Conservation (phyloP, 2,113 vertebrate genomes). For the Microcebus lehilahytsara region DNA sequence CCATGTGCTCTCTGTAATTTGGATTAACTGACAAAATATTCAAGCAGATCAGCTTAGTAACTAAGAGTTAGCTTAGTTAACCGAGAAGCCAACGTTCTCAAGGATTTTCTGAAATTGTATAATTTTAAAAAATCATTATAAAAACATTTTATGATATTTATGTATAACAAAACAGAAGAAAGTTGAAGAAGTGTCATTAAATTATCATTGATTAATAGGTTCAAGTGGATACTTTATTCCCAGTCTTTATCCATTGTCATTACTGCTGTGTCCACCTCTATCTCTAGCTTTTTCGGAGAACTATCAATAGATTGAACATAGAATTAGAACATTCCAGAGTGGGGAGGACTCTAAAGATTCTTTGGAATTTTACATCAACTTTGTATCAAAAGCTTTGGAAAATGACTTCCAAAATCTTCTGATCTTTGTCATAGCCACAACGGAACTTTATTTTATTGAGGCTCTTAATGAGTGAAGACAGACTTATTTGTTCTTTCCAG, state of each 20-base stretch:
- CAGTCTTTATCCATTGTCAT: background rate
- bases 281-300: background rate
- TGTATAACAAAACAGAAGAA: conserved; percentile 7
- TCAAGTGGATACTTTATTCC: background rate
- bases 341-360: background rate
- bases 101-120: conserved; percentile 37
- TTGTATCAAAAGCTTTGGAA: conserved; percentile 49
- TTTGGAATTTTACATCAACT: background rate
- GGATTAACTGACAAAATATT: background rate
- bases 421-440: conserved; percentile 23
- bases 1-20: background rate
- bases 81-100: conserved; percentile 18
- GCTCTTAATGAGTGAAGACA: background rate
- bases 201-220: background rate
- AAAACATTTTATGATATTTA: background rate
- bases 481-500: conserved; percentile 29
- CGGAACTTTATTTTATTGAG: conserved; percentile 6
- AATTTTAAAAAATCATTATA: conserved; percentile 4
- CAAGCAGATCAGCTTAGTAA: background rate
- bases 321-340: background rate
- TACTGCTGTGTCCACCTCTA: background rate
- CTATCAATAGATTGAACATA: background rate
- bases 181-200: conserved; percentile 27
- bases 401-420: conserved; percentile 33
- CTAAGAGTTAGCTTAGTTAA: conserved; percentile 27